Base-by-base conservation (phyloP, 2,113 vertebrate species). In the Edolisoma coerulescens region DNA sequence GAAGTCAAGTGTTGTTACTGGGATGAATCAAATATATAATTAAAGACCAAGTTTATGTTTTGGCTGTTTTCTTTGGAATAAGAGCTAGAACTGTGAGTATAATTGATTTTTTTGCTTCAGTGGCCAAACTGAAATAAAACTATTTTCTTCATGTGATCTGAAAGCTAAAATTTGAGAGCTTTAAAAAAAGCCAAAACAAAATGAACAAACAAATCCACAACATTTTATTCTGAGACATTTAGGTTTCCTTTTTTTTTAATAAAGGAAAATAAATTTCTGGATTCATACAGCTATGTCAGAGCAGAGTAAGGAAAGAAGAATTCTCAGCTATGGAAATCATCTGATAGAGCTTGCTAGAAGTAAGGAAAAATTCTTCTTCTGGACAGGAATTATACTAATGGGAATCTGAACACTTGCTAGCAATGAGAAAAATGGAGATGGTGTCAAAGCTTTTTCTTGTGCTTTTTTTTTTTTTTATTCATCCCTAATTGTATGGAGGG, bases 11-110 rank as follows among this genome's bases (percentile, higher is more conserved):
- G 60, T 47, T 94, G 88, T 90, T 94, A 92, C 41, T 45, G 52
- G 79, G 45, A 90, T 93, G 85, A 96, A 97, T 92, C 88, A 96
- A 96, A 96, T 87, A 90, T 42, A 90, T 96, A 97, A 96, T 96
- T 95, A 96, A 87, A 96, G 71, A 90, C 76, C 20, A 75, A 68
- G 60, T 75, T 89, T 87, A 89, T 81, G 65, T 89, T 95, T 90
- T 78, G 79, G 37, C 71, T 93, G 64, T 88, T 95, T 96, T 77
- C 63, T 90, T 94, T 92, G 68, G 91, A 95, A 94, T 90, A 45
- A 84, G 37, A 87, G 61, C 77, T 95, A 73, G 65, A 91, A 89
- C 37, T 49, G 19, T 81, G 64, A 80, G 24, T 41, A 35, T 68
- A 96, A 95, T 75, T 91, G 80, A 79, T 91, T 89, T 93, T 95